Conservation (phyloP, 2,113 vertebrate genomes). For the Scytalopus superciliaris region DNA sequence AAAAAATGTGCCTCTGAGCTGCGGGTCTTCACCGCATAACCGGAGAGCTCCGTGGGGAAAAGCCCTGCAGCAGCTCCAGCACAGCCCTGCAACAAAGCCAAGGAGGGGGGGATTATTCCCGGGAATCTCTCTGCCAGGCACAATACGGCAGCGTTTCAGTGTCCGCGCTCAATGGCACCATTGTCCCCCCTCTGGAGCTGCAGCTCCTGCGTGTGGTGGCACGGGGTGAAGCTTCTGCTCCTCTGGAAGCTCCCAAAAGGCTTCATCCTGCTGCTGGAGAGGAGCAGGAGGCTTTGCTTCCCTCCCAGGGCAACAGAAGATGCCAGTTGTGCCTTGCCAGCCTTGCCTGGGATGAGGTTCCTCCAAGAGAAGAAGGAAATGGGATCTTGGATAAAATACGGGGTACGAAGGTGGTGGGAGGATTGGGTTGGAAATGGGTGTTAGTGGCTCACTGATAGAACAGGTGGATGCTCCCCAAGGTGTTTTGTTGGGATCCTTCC, state of each 20-base stretch:
- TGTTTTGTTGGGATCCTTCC: not conserved
- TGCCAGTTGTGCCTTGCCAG: rapidly evolving
- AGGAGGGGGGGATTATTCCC: constrained; percentile 8
- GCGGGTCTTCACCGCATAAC: constrained; percentile 24
- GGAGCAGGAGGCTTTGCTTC: not conserved
- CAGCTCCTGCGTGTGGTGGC: not conserved
- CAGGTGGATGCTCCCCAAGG: not conserved
- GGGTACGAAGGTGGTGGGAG: not conserved
- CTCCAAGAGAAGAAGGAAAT: not conserved
- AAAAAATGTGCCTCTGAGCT: not conserved
- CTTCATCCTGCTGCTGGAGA: rapidly evolving
- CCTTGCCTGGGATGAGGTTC: not conserved
- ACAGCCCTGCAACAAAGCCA: constrained; percentile 48
- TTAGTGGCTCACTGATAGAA: not conserved
- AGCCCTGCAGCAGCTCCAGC: not conserved
- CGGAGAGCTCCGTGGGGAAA: not conserved
- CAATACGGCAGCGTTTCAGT: constrained; percentile 21
- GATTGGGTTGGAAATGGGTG: rapidly evolving
- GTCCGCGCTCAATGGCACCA: not conserved
- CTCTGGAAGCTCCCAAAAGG: not conserved
- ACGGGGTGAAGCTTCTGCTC: not conserved
- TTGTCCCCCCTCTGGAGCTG: not conserved
- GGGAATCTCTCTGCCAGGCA: constrained; percentile 63
- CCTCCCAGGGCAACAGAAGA: not conserved
- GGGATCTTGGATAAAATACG: not conserved